Percentiles rank a stretch among this genome's conserved stretches.
Conservation (phyloP, 2,888 invertebrate species). For the Acleris sparsana region DNA sequence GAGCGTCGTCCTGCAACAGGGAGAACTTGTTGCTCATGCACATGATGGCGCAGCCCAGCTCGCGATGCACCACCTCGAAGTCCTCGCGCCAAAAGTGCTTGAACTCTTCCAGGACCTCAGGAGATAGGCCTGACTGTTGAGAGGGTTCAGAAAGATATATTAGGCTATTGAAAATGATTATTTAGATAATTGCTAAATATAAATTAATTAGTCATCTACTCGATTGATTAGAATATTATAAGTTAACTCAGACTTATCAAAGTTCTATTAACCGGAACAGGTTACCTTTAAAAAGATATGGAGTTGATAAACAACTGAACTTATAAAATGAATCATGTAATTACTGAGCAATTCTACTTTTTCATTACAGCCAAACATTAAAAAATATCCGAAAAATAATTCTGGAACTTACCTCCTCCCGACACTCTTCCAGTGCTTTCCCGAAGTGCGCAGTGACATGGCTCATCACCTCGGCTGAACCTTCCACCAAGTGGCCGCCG, state of each 20-base stretch:
- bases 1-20: constrained; percentile 68
- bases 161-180: neutral
- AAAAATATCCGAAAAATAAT: too few relatives aligned
- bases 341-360: too few relatives aligned
- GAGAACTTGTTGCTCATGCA: constrained; percentile 79
- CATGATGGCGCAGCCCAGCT: constrained; percentile 77
- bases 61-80: constrained; percentile 75
- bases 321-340: too few relatives aligned
- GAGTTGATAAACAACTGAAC: too few relatives aligned
- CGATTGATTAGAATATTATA: too few relatives aligned
- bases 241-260: too few relatives aligned
- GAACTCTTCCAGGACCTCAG: constrained; percentile 71
- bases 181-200: neutral
- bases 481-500: constrained; percentile 47
- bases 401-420: constrained; percentile 62
- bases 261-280: too few relatives aligned
- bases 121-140: constrained; percentile 65
- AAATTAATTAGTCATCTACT: too few relatives aligned
- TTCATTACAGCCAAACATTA: too few relatives aligned
- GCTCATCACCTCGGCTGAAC: constrained; percentile 75
- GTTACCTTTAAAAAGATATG: too few relatives aligned
- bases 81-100: constrained; percentile 77
- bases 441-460: constrained; percentile 78
- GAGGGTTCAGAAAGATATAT: neutral
- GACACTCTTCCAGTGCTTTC: constrained; percentile 68